Conservation (phyloP, 2,888 invertebrate species). For the Cheilosia variabilis region DNA sequence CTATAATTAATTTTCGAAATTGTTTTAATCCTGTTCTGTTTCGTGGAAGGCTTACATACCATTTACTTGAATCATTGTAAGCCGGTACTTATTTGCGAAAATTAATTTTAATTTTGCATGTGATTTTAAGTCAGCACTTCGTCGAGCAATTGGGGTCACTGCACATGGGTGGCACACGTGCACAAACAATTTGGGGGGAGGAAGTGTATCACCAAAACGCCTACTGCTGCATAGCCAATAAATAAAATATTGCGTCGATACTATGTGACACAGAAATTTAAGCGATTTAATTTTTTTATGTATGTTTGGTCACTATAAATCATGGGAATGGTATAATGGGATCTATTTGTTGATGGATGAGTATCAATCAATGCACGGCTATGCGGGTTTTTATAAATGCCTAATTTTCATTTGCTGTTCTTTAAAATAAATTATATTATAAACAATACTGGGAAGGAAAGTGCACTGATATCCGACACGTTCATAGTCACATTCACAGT, state of each 20-base stretch:
- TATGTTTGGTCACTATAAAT: slow-evolving; percentile 1
- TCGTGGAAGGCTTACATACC: slow-evolving; percentile 20
- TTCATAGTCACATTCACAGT: too few relatives aligned
- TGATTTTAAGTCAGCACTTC: slow-evolving; percentile 50
- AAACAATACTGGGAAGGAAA: too few relatives aligned
- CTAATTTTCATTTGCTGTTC: too few relatives aligned
- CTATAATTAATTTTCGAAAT: slow-evolving; percentile 33
- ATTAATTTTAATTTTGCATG: slow-evolving; percentile 68
- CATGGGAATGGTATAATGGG: slow-evolving; percentile 26
- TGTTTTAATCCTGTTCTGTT: slow-evolving; percentile 44
- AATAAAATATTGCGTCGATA: slow-evolving; percentile 53
- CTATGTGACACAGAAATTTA: slow-evolving; percentile 32
- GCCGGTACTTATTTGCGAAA: slow-evolving; percentile 47
- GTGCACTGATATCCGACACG: too few relatives aligned
- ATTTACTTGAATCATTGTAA: slow-evolving; percentile 41
- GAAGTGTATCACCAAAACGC: not conserved
- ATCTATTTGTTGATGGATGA: slow-evolving; percentile 53
- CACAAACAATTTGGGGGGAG: not conserved
- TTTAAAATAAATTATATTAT: too few relatives aligned
- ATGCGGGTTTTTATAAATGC: too few relatives aligned
- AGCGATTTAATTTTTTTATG: slow-evolving; percentile 33
- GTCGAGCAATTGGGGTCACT: slow-evolving; percentile 15
- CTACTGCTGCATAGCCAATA: slow-evolving; percentile 51
- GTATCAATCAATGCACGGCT: slow-evolving; percentile 26
- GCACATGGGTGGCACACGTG: slow-evolving; percentile 8